Evolutionary conservation across 2,113 vertebrate species (phyloP).

Genomic region (Mormoops blainvillei): DNA sequence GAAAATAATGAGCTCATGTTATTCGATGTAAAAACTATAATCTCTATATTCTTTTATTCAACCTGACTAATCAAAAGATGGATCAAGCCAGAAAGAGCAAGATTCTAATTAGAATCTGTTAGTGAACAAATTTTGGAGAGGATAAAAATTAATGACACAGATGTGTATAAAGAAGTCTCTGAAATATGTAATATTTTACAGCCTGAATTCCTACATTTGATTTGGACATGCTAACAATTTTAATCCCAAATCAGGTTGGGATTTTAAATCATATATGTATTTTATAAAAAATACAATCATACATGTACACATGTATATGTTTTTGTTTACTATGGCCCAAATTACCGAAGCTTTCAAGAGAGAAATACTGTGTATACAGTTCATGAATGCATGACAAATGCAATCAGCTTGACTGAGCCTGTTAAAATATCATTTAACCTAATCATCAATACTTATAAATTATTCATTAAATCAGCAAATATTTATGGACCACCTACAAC

Average conservation of each 20-base stretch:
- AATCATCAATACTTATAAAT: not conserved
- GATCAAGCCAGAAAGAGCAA: not conserved
- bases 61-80: not conserved
- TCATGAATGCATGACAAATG: not conserved
- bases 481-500: not conserved
- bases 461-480: not conserved
- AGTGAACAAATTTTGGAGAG: not conserved
- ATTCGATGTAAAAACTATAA: not conserved
- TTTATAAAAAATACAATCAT: not conserved
- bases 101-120: conserved; percentile 3
- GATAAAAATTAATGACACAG: not conserved
- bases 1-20: not conserved
- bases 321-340: not conserved
- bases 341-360: not conserved
- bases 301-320: not conserved
- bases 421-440: not conserved
- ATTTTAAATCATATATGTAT: not conserved
- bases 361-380: not conserved
- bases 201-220: not conserved
- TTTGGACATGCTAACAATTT: not conserved
- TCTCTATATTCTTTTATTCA: not conserved
- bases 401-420: not conserved
- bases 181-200: not conserved
- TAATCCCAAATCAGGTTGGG: not conserved
- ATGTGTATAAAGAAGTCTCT: not conserved